Percentiles rank a stretch among this genome's conserved stretches.
phyloP scores from a whole-genome alignment of 2,888 invertebrate species.

The Ypsolopha scabrella region DNA sequence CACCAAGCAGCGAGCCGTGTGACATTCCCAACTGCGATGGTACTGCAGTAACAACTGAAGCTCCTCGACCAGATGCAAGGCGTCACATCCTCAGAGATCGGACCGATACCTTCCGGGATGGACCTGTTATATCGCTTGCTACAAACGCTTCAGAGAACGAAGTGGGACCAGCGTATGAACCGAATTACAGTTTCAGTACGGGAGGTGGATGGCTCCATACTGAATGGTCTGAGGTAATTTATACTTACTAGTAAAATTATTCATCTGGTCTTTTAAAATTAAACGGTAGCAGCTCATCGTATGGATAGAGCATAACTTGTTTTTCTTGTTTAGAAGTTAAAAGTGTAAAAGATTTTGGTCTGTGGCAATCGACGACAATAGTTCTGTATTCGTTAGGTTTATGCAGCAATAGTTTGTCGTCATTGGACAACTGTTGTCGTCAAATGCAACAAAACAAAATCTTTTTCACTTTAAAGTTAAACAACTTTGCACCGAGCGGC shows the following conservation, averaged over 20 bases:
- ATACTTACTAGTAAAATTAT: conserved; percentile 5
- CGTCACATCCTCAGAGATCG: conserved; percentile 51
- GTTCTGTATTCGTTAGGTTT: too few species aligned
- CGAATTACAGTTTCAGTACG: conserved; percentile 42
- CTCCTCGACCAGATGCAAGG: conserved; percentile 44
- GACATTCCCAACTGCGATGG: conserved; percentile 58
- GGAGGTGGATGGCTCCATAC: conserved; percentile 70
- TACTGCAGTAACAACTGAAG: conserved; percentile 26
- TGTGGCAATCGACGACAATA: too few species aligned
- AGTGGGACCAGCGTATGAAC: conserved; percentile 29
- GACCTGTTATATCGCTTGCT: conserved; percentile 45
- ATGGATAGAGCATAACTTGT: neutral
- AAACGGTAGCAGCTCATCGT: neutral
- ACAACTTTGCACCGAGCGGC: too few species aligned
- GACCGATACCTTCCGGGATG: conserved; percentile 50
- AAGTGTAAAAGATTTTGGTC: too few species aligned
- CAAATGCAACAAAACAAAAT: too few species aligned
- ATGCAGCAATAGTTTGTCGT: too few species aligned
- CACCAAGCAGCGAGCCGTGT: conserved; percentile 48
- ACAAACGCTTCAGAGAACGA: conserved; percentile 42
- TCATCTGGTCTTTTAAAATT: neutral
- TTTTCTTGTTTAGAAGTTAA: neutral
- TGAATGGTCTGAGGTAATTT: conserved; percentile 68
- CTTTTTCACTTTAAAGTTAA: too few species aligned
- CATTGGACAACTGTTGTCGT: too few species aligned